Evolutionary conservation across 2,797 vertebrate genomes (phyloP).

Genomic region (Alosa sapidissima): DNA sequence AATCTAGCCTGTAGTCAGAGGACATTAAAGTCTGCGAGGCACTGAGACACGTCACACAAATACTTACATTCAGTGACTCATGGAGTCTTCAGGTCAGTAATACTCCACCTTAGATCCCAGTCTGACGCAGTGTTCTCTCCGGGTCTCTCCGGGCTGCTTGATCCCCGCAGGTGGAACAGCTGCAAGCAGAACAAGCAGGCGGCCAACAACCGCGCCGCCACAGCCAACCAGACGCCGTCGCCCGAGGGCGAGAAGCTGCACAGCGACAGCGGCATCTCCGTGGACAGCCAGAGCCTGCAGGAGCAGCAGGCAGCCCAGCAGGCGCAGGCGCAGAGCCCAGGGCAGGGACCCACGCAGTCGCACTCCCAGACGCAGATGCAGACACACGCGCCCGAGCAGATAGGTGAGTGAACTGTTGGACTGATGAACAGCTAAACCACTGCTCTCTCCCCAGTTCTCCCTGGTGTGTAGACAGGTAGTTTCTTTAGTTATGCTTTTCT

Average conservation of each 20-base stretch:
- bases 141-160: background rate
- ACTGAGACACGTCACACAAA: slow-evolving; percentile 15
- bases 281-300: slow-evolving; percentile 95
- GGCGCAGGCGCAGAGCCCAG: slow-evolving; percentile 60
- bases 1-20: background rate
- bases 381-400: slow-evolving; percentile 72
- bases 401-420: background rate
- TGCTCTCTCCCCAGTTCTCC: too few species aligned
- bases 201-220: slow-evolving; percentile 85
- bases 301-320: slow-evolving; percentile 78
- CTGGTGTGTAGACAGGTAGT: too few species aligned
- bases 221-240: slow-evolving; percentile 91
- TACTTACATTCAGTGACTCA: background rate
- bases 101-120: background rate
- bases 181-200: slow-evolving; percentile 98
- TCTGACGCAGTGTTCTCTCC: background rate
- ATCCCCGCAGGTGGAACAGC: slow-evolving; percentile 88
- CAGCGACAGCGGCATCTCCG: slow-evolving; percentile 97
- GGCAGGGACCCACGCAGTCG: background rate
- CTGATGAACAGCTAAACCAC: background rate
- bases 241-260: slow-evolving; percentile 97
- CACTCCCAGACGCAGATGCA: slow-evolving; percentile 6
- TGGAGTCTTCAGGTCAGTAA: background rate
- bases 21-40: background rate
- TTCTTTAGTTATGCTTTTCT: too few species aligned